A percentile compares a stretch with the other conserved stretches of the same genome.
Conservation (phyloP, 2,797 vertebrate genomes). For the Astyanax mexicanus region DNA sequence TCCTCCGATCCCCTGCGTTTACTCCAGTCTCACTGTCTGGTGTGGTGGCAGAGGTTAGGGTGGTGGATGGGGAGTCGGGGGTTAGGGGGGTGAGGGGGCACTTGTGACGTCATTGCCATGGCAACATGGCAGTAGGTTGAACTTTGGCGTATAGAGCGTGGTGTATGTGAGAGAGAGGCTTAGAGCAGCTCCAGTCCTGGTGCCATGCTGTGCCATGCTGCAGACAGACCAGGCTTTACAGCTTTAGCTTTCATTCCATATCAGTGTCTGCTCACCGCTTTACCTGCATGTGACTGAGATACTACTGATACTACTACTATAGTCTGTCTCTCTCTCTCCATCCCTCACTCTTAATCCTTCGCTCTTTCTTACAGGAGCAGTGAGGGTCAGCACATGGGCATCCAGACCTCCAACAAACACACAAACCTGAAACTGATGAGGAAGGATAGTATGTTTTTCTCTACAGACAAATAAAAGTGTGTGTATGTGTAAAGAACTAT, state of each 20-base stretch:
- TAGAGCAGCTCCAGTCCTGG: constrained; percentile 6
- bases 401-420: neutral
- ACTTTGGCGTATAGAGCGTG: constrained; percentile 18
- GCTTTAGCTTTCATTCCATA: constrained; percentile 42
- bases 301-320: neutral
- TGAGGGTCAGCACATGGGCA: neutral
- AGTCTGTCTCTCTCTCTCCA: neutral
- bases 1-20: neutral
- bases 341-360: neutral
- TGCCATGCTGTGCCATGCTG: neutral
- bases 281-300: constrained; percentile 9
- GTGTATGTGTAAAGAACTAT: neutral
- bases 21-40: neutral
- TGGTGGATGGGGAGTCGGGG: too few relatives aligned
- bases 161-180: constrained; percentile 6
- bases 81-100: neutral
- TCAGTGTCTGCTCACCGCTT: constrained; percentile 42
- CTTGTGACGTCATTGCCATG: constrained; percentile 37
- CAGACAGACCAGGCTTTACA: constrained; percentile 34
- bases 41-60: too few relatives aligned
- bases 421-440: neutral
- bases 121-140: constrained; percentile 43
- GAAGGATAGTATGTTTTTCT: neutral
- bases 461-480: neutral
- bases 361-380: neutral